These are phyloP conservation scores for Platynereis dumerilii DNA, from an alignment of 2,888 invertebrate species.

Conservation along the genomic window DNA sequence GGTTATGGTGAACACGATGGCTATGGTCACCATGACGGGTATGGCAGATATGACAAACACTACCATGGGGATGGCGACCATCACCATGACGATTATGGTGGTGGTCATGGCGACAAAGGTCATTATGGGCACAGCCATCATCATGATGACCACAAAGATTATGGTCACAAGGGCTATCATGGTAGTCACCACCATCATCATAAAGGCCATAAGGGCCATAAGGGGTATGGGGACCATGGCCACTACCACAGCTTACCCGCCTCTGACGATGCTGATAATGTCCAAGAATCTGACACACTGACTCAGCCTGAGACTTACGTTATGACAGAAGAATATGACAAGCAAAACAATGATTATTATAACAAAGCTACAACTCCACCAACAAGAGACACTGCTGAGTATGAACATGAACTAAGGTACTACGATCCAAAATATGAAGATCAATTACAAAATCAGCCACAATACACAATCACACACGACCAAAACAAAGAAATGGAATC, in stretches of 20 bases:
- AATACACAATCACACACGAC: too few species aligned
- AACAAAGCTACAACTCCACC: background rate
- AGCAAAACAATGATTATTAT: background rate
- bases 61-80: background rate
- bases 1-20: constrained; percentile 3
- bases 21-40: background rate
- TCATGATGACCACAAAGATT: background rate
- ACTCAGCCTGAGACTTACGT: background rate
- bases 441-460: too few species aligned
- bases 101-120: background rate
- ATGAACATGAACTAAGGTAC: too few species aligned
- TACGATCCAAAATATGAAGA: too few species aligned
- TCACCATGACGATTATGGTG: constrained; percentile 4
- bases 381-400: too few species aligned
- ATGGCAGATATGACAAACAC: background rate
- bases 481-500: too few species aligned
- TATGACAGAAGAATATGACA: background rate
- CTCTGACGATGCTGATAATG: background rate
- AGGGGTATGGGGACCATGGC: background rate
- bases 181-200: background rate
- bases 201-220: background rate
- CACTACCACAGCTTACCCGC: background rate
- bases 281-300: background rate
- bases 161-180: background rate
- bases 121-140: background rate